Evolutionary conservation across 1,140 invertebrate species (phyloP).

Genomic region (Drosophila neocordata): DNA sequence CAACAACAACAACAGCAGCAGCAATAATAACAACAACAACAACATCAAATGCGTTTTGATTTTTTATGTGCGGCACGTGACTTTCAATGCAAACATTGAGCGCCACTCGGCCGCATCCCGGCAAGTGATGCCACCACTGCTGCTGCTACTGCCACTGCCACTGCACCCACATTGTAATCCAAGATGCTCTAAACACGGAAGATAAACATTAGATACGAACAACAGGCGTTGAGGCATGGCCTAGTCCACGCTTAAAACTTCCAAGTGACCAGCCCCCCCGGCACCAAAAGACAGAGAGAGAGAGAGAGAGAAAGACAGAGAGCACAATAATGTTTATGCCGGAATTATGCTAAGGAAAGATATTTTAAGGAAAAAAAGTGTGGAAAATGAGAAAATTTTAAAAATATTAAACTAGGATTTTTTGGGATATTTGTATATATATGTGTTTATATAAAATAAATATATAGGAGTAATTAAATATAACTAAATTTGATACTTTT

Average conservation of each 20-base stretch:
- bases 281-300: slow-evolving; percentile 11
- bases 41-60: slow-evolving; percentile 61
- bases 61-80: slow-evolving; percentile 76
- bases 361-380: no score
- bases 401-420: no score
- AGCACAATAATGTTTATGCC: neutral
- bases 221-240: slow-evolving; percentile 52
- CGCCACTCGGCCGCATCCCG: slow-evolving; percentile 69
- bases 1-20: slow-evolving; percentile 23
- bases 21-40: slow-evolving; percentile 33
- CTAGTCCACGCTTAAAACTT: slow-evolving; percentile 45
- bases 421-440: no score
- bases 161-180: slow-evolving; percentile 50
- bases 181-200: slow-evolving; percentile 67
- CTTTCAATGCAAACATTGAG: slow-evolving; percentile 68
- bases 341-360: neutral
- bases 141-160: slow-evolving; percentile 10
- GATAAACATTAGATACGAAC: slow-evolving; percentile 69
- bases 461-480: no score
- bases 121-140: slow-evolving; percentile 12
- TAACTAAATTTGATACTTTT: no score
- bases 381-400: no score
- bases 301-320: slow-evolving; percentile 5
- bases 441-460: no score
- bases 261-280: slow-evolving; percentile 24